These are phyloP conservation scores for Pterois miles DNA, from an alignment of 2,797 vertebrate species.

Conservation along the genomic window DNA sequence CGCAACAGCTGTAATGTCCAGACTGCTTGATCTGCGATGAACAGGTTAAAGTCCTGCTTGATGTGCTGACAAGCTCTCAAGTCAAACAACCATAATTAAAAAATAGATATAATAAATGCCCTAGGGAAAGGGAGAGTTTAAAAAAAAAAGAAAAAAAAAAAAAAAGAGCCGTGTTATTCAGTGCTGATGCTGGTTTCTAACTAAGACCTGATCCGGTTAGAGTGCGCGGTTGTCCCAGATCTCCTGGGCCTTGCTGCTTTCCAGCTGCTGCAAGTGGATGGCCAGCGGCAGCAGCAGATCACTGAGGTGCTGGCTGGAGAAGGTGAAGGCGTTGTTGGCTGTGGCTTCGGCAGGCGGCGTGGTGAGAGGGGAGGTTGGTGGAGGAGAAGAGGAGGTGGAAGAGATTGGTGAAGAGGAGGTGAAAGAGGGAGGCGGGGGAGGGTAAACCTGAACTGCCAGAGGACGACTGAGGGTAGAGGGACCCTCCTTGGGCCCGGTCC, in stretches of 20 bases:
- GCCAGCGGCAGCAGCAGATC: slow-evolving; percentile 83
- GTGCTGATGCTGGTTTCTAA: not conserved
- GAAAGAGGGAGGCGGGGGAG: slow-evolving; percentile 59
- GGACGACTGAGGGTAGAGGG: slow-evolving; percentile 23
- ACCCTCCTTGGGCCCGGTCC: not conserved
- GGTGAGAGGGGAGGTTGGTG: slow-evolving; percentile 58
- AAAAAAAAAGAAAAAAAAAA: not conserved
- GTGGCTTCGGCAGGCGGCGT: slow-evolving; percentile 59
- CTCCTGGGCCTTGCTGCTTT: slow-evolving; percentile 63
- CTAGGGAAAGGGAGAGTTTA: not conserved
- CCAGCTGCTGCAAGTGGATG: slow-evolving; percentile 81
- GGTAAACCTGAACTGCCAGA: slow-evolving; percentile 55
- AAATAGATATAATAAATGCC: not conserved
- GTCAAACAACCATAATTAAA: slow-evolving; percentile 3
- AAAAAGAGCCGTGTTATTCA: not conserved
- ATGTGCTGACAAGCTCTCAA: slow-evolving; percentile 10
- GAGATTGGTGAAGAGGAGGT: slow-evolving; percentile 44
- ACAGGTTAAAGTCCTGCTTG: slow-evolving; percentile 28
- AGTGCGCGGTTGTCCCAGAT: slow-evolving; percentile 66
- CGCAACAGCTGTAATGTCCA: slow-evolving; percentile 14
- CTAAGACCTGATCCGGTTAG: not conserved
- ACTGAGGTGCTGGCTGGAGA: slow-evolving; percentile 84
- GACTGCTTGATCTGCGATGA: not conserved
- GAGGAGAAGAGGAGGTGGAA: slow-evolving; percentile 63
- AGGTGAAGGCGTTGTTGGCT: slow-evolving; percentile 83